phyloP scores from a whole-genome alignment of 2,113 vertebrate species.

The Lepus europaeus region DNA sequence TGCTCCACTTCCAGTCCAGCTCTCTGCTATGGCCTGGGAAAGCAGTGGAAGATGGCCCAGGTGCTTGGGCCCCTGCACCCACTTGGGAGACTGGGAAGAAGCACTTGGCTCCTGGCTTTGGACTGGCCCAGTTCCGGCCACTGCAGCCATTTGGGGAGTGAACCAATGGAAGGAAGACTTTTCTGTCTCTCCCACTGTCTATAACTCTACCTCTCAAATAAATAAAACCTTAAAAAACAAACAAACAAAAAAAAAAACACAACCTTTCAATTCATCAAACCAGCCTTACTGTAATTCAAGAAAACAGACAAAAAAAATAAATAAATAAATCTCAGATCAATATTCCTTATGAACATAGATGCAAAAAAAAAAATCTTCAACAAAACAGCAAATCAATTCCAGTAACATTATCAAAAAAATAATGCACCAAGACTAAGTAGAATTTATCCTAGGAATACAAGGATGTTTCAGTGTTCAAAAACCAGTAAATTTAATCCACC shows the following conservation, averaged over 20 bases:
- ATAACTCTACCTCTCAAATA: too few species aligned
- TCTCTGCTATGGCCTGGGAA: too few species aligned
- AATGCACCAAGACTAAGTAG: background rate
- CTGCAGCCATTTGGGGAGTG: too few species aligned
- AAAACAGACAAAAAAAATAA: background rate
- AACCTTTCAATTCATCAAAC: constrained; percentile 2
- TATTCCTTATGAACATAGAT: background rate
- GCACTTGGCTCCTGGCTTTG: too few species aligned
- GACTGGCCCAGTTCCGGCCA: too few species aligned
- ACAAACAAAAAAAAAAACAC: background rate
- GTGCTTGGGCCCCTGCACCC: too few species aligned
- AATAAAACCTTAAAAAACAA: too few species aligned
- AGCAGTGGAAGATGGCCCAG: too few species aligned
- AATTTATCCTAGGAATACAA: background rate
- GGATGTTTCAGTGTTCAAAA: constrained; percentile 13
- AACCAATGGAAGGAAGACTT: too few species aligned
- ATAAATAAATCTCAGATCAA: background rate
- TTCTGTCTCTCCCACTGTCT: too few species aligned
- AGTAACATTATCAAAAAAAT: background rate
- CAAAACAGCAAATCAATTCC: background rate
- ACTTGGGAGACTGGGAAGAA: too few species aligned
- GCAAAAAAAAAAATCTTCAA: background rate
- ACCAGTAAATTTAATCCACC: background rate
- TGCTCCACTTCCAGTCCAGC: too few species aligned
- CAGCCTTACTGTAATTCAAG: background rate